phyloP scores from a whole-genome alignment of 2,888 invertebrate genomes.

The Sialis fuliginosa region DNA sequence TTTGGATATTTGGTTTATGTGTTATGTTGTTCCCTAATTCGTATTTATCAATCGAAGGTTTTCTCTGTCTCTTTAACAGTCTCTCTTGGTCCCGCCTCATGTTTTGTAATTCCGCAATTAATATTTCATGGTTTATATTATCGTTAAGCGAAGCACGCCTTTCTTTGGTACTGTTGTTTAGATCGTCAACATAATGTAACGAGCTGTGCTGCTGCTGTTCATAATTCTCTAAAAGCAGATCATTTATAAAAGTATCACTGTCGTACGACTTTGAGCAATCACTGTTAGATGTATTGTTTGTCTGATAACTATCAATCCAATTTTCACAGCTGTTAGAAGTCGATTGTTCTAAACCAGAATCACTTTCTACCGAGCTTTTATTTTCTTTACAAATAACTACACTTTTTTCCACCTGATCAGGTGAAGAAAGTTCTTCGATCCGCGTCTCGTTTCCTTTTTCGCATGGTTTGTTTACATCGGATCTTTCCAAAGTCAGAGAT shows the following conservation, averaged over 20 bases:
- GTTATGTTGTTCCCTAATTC: constrained; percentile 7
- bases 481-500: too few species aligned
- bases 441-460: not conserved
- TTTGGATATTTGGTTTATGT: constrained; percentile 14
- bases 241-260: too few species aligned
- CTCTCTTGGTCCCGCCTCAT: constrained; percentile 32
- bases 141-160: constrained; percentile 15
- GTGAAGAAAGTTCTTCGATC: constrained; percentile 13
- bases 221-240: too few species aligned
- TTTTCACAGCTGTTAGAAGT: constrained; percentile 5
- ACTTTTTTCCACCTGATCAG: constrained; percentile 9
- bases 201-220: too few species aligned
- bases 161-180: too few species aligned
- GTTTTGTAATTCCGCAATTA: constrained; percentile 49
- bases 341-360: constrained; percentile 5
- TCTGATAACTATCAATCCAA: constrained; percentile 8
- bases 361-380: constrained; percentile 3
- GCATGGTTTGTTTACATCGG: too few species aligned
- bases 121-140: constrained; percentile 41
- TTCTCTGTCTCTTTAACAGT: constrained; percentile 19
- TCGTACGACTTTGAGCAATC: constrained; percentile 5
- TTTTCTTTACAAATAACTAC: constrained; percentile 1
- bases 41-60: constrained; percentile 18
- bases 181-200: too few species aligned
- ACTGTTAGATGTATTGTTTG: constrained; percentile 6